phyloP scores from a whole-genome alignment of 37 sponge, comb jelly and placozoan species.

The Mnemiopsis leidyi region DNA sequence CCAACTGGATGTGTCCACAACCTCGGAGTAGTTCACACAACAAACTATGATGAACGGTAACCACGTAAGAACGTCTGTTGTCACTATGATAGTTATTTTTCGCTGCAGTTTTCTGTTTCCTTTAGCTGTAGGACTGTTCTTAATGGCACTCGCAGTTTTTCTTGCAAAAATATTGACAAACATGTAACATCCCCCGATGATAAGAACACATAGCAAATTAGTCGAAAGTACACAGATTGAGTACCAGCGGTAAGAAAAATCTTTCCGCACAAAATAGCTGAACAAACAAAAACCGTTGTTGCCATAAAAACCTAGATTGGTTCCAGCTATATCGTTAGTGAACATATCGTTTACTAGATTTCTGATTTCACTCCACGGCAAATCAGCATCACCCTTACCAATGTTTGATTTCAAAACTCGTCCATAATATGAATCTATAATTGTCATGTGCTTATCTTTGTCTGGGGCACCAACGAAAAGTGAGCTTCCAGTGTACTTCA shows the following conservation, averaged over 20 bases:
- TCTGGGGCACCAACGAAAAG: not conserved
- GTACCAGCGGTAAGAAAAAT: not conserved
- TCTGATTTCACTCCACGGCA: not conserved
- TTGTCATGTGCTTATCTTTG: not conserved
- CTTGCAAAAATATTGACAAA: not conserved
- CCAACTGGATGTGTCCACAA: not conserved
- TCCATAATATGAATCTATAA: not conserved
- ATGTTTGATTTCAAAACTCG: not conserved
- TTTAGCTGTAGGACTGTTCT: not conserved
- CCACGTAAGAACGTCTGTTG: conserved; percentile 8
- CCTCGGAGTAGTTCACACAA: not conserved
- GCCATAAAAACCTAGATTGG: not conserved
- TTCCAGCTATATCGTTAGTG: not conserved
- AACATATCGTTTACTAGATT: conserved; percentile 23
- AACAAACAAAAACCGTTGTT: conserved; percentile 28
- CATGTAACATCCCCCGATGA: not conserved
- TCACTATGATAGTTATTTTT: not conserved
- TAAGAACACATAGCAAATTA: not conserved
- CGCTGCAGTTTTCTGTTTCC: not conserved
- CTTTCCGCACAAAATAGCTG: not conserved
- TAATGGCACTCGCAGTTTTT: not conserved
- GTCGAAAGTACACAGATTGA: not conserved
- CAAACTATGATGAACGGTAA: not conserved
- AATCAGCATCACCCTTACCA: not conserved
- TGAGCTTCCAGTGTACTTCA: not conserved